Base-by-base conservation (phyloP, 2,888 invertebrate genomes). In the Perizoma flavofasciatum region DNA sequence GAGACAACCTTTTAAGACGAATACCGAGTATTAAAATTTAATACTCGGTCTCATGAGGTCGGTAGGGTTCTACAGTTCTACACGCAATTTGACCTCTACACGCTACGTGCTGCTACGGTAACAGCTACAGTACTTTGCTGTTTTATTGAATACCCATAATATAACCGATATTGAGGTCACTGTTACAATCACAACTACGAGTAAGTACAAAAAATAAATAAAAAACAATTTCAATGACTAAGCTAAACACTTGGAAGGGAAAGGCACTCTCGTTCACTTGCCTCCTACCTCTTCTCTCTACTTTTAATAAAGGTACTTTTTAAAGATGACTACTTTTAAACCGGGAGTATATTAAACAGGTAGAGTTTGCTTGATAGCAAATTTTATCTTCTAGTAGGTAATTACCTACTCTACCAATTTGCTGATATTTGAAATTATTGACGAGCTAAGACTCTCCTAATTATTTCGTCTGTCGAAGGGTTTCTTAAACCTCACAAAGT, bases 231-330 rank as follows among this genome's bases (percentile, higher is more conserved):
- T 41, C 5, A 33, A 40, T 50, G 49, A 32, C 11, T 71, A 71
- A 72, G 67, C 76, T 74, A 75, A 67, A 65, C 68, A 43, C 41
- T 41, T 33, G 65, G 47, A 54, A 55, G 49, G 53, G 59, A 63
- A 69, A 56, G 61, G 65, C 61, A 67, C 67, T 70, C 65, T 44
- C 66, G 68, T 39, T 49, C 39, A 40, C 49, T 40, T 32, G 22
- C 10, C 8, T 67, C 70, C 72, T 69, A 75, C 73, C 72, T 64
- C 72, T 79, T 71, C 66, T 69, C 68, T 67, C 65, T 67, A 68
- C 50, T 57, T 53, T 37, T 39, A 52, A 52, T 52, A 44, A 54
- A 35, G 46, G 49, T 63, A 51, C 51, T 41, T 50, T 50, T 50
- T 50, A 50, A 50, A 41, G 49, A 50, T 40, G 49, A 33, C 32